Evolutionary conservation across 2,113 vertebrate species (phyloP).

Genomic region (Lycocorax pyrrhopterus): DNA sequence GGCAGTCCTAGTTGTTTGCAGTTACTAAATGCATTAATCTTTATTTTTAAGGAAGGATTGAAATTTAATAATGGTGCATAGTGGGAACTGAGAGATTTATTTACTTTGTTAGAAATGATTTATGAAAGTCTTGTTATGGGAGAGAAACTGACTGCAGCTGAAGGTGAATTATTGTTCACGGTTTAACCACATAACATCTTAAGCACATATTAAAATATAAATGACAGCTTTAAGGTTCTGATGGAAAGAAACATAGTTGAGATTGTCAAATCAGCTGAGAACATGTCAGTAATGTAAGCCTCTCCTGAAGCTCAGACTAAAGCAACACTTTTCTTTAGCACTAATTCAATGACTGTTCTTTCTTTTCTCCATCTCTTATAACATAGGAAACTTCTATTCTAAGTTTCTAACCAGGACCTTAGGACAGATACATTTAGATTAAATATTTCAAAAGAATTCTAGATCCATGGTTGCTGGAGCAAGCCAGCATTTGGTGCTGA

Average conservation of each 20-base stretch:
- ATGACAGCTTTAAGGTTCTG: neutral
- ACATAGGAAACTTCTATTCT: neutral
- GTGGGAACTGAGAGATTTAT: constrained; percentile 21
- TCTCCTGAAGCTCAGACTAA: neutral
- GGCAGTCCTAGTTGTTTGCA: neutral
- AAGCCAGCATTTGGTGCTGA: neutral
- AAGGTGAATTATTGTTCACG: constrained; percentile 20
- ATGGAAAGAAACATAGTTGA: neutral
- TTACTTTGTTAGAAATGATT: constrained; percentile 7
- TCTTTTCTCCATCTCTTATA: neutral
- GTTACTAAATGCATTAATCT: constrained; percentile 44
- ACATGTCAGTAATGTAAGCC: neutral
- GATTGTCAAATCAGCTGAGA: neutral
- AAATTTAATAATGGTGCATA: constrained; percentile 39
- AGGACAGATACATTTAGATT: neutral
- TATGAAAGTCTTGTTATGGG: constrained; percentile 19
- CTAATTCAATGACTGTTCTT: neutral
- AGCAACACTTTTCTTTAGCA: neutral
- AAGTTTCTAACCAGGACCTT: neutral
- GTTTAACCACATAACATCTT: constrained; percentile 17
- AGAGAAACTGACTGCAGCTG: neutral
- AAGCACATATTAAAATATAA: constrained; percentile 20
- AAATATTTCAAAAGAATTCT: neutral
- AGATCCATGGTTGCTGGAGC: neutral
- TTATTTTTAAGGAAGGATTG: constrained; percentile 42